These are phyloP conservation scores for Glomeris maerens DNA, from an alignment of 1,140 invertebrate species.

Conservation along the genomic window DNA sequence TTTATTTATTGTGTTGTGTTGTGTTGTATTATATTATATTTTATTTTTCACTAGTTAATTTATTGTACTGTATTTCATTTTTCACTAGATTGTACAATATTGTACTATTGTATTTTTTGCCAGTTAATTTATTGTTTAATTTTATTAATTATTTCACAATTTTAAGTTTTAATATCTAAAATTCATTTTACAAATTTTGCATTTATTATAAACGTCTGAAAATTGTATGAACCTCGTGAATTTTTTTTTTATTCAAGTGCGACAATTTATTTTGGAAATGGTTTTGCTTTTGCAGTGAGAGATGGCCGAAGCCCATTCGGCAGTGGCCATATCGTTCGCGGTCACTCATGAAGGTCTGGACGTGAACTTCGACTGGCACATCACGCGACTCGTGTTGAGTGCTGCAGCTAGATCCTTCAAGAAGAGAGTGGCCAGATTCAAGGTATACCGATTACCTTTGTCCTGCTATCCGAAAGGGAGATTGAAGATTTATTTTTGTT, in stretches of 20 bases:
- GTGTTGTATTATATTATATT: too few relatives aligned
- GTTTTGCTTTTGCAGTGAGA: too few relatives aligned
- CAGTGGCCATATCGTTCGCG: constrained; percentile 93
- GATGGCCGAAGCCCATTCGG: constrained; percentile 97
- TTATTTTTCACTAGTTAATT: too few relatives aligned
- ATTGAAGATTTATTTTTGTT: constrained; percentile 13
- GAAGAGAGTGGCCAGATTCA: constrained; percentile 68
- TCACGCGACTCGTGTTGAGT: constrained; percentile 74
- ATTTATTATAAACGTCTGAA: not conserved
- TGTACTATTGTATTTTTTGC: not conserved
- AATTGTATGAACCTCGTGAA: not conserved
- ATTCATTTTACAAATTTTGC: not conserved
- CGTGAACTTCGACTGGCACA: constrained; percentile 91
- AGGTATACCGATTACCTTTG: constrained; percentile 43
- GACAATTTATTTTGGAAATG: not conserved
- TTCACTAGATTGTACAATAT: not conserved
- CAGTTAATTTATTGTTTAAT: not conserved
- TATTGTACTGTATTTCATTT: too few relatives aligned
- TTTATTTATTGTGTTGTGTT: too few relatives aligned
- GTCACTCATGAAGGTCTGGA: constrained; percentile 96
- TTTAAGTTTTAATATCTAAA: not conserved
- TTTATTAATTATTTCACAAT: not conserved
- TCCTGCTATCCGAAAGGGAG: not conserved
- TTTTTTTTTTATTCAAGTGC: not conserved
- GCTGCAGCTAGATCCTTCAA: constrained; percentile 89